Evolutionary conservation across 2,113 vertebrate species (phyloP).

Genomic region (Probosciger aterrimus): DNA sequence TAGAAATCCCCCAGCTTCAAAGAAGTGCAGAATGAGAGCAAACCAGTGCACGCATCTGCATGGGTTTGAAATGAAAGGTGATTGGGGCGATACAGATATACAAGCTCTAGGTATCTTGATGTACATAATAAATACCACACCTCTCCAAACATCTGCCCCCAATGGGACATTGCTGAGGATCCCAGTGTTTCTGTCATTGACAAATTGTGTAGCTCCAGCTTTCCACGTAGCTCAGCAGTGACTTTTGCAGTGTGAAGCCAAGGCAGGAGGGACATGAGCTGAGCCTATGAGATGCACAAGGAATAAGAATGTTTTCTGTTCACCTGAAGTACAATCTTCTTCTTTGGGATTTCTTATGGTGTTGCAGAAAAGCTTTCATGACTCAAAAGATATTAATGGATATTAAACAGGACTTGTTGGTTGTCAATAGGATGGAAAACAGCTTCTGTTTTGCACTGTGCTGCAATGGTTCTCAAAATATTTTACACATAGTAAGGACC

Average conservation of each 20-base stretch:
- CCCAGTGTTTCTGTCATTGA: background rate
- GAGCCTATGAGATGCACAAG: background rate
- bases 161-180: background rate
- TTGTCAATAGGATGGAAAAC: background rate
- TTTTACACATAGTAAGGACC: background rate
- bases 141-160: background rate
- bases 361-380: background rate
- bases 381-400: background rate
- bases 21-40: background rate
- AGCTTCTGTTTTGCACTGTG: background rate
- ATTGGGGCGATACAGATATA: accelerated
- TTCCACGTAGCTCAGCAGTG: accelerated
- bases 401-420: background rate
- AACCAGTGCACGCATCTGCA: accelerated
- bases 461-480: background rate
- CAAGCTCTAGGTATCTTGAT: background rate
- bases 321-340: background rate
- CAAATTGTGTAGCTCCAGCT: accelerated
- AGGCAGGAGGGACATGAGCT: background rate
- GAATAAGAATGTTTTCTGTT: background rate
- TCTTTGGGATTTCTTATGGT: background rate
- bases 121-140: background rate
- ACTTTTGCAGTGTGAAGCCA: background rate
- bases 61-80: background rate
- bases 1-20: background rate